Base-by-base conservation (phyloP, 1,140 invertebrate species). In the Mylabris phalerata region DNA sequence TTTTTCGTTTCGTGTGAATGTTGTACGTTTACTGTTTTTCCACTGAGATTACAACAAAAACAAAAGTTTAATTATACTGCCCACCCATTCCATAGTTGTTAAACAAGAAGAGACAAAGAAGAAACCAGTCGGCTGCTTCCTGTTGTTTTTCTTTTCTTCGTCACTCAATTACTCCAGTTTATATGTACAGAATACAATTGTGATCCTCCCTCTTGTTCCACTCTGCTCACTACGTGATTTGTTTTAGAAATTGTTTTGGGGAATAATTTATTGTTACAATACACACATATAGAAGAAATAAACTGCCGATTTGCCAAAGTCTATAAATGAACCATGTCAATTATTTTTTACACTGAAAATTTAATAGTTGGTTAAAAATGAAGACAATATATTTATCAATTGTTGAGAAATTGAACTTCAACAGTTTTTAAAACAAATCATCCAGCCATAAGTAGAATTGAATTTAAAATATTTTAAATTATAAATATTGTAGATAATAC, bases 301-400 rank as follows among this genome's bases (percentile, higher is more conserved):
- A 52, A 64, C 50, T 60, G 56, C 60, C 60, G 42, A 50, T 43
- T 59, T 62, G 60, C 60, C 60, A 62, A 62, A 62, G 47, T 44
- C 40, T 41, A 7, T 32, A 32, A 32, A 32, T 32, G 32, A 62
- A 62, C 45, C 43, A 46, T 42, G 55, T 57, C 60, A 61, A 57
- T 57, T 55, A 61, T 48, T 57, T 61, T 32, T 42, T 55, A 56
- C 41, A 57, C 27, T 57, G 25, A 55, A 47, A 43, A 39, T 32
- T 5, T 45, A 49, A 60, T 55, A 56, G 51, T 50, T 50, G 48
- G 4, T 32, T 32, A 32, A 32, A 32, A 32, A 5, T 32, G 47
- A 59, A 59, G 57, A 59, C 50, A 59, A 49, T 60, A 60, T 60
- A 55, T 59, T 60, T 55, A 49, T 55, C 40, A 45, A 56, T 42